These are phyloP conservation scores for Nyctibius grandis DNA, from an alignment of 2,797 vertebrate genomes.

Conservation along the genomic window DNA sequence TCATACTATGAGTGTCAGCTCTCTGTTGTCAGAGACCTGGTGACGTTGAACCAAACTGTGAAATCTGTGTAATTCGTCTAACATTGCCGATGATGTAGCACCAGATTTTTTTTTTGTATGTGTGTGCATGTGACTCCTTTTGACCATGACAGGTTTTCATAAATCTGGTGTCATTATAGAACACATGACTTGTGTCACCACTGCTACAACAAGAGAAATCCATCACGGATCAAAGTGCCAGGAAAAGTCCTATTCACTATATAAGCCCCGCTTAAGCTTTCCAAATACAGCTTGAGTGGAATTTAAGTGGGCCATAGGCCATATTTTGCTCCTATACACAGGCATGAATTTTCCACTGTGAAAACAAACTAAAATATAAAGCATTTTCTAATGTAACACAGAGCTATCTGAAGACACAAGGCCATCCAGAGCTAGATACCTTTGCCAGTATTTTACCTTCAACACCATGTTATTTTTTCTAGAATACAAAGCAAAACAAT, in stretches of 20 bases:
- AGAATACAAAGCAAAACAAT: background rate
- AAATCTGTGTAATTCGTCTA: constrained; percentile 48
- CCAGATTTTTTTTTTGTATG: background rate
- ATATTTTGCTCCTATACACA: background rate
- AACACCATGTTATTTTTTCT: constrained; percentile 23
- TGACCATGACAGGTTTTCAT: constrained; percentile 59
- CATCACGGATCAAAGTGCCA: constrained; percentile 48
- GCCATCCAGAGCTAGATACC: constrained; percentile 49
- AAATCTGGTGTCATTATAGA: constrained; percentile 55
- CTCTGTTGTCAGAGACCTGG: constrained; percentile 27
- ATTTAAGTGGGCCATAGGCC: constrained; percentile 48
- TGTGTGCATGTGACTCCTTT: constrained; percentile 30
- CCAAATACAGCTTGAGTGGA: constrained; percentile 44
- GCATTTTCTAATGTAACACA: background rate
- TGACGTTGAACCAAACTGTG: constrained; percentile 44
- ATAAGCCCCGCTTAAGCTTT: constrained; percentile 36
- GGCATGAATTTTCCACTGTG: background rate
- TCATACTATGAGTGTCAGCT: background rate
- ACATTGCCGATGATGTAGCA: constrained; percentile 35
- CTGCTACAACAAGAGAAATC: constrained; percentile 56
- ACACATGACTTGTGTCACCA: constrained; percentile 61
- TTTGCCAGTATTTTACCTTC: constrained; percentile 57
- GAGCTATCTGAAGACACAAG: constrained; percentile 49
- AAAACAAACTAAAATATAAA: constrained; percentile 30
- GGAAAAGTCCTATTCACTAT: constrained; percentile 40